Evolutionary conservation across 2,888 invertebrate species (phyloP).

Genomic region (Nymphalis c-album): DNA sequence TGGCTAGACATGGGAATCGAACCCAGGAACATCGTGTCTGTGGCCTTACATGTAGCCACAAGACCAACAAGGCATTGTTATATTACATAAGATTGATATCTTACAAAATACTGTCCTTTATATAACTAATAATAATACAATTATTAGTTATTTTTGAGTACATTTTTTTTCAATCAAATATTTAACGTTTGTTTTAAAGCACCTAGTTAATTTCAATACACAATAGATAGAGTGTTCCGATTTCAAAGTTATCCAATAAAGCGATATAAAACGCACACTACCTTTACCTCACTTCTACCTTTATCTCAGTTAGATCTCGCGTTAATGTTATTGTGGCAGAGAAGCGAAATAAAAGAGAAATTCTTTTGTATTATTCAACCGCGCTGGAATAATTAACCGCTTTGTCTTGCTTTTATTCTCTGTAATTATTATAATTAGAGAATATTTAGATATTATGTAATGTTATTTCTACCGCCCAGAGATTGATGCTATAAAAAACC

Average conservation of each 20-base stretch:
- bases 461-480: not conserved
- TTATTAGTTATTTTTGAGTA: no score
- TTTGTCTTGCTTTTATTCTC: slow-evolving; percentile 11
- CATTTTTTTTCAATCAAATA: no score
- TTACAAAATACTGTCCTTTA: no score
- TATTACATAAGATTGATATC: no score
- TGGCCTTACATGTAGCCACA: no score
- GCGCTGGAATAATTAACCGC: slow-evolving; percentile 20
- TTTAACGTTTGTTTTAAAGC: no score
- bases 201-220: no score
- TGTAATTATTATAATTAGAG: slow-evolving; percentile 4
- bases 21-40: no score
- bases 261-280: not conserved
- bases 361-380: slow-evolving; percentile 14
- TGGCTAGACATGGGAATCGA: no score
- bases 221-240: not conserved
- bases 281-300: not conserved
- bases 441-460: not conserved
- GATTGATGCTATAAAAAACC: not conserved
- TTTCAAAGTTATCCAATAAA: not conserved
- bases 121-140: no score
- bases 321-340: slow-evolving; percentile 19
- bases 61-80: no score
- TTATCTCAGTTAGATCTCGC: not conserved
- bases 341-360: not conserved